These are phyloP conservation scores for Umimayanthus chanpuru DNA, from an alignment of 92 coral and sea anemone genomes.

Conservation along the genomic window DNA sequence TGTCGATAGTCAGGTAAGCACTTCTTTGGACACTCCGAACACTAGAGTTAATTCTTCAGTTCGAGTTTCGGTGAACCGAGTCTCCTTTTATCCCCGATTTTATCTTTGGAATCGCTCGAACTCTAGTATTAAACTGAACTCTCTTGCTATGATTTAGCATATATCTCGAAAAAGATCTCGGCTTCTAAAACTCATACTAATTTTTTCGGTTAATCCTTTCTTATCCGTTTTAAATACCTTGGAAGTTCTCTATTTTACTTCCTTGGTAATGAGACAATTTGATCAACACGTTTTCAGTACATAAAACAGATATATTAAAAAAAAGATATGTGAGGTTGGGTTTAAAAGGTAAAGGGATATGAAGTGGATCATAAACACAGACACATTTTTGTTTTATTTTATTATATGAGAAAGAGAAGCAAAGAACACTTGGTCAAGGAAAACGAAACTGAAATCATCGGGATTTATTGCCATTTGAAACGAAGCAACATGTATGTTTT, in stretches of 20 bases:
- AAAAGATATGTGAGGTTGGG: background rate
- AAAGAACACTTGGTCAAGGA: background rate
- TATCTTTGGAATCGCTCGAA: background rate
- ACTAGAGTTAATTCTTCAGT: background rate
- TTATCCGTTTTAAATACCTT: too few species aligned
- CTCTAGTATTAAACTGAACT: background rate
- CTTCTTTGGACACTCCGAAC: background rate
- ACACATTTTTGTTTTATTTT: too few species aligned
- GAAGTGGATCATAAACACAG: background rate
- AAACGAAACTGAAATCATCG: background rate
- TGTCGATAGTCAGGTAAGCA: background rate
- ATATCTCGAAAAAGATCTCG: too few species aligned
- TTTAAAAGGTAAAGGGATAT: background rate
- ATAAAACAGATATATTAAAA: too few species aligned
- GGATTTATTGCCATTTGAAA: background rate
- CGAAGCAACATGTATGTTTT: background rate
- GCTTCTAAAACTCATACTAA: background rate
- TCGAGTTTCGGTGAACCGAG: background rate
- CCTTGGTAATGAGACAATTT: background rate
- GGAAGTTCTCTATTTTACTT: background rate
- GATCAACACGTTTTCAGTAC: background rate
- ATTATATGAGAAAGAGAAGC: background rate
- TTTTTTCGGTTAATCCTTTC: too few species aligned
- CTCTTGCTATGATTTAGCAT: background rate
- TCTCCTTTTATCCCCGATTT: background rate